phyloP scores from a whole-genome alignment of 2,113 vertebrate genomes.

The Gymnarchus niloticus region DNA sequence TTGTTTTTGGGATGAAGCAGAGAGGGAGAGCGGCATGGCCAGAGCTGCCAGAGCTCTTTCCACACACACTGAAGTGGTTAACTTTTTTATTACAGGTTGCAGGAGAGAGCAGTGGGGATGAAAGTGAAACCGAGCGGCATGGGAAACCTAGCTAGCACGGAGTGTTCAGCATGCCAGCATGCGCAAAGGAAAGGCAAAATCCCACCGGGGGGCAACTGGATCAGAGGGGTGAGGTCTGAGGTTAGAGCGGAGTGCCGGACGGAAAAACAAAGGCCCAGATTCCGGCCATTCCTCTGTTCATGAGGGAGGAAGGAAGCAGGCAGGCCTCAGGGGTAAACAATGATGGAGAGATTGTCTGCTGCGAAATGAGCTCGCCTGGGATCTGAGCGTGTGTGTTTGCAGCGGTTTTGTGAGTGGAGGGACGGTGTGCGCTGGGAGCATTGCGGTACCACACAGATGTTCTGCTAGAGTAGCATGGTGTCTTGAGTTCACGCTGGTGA shows the following conservation, averaged over 20 bases:
- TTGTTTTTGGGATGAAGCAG: neutral
- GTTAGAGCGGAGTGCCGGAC: neutral
- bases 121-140: neutral
- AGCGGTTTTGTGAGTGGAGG: neutral
- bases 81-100: neutral
- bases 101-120: neutral
- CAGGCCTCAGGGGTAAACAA: neutral
- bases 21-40: neutral
- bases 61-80: neutral
- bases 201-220: neutral
- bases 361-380: neutral
- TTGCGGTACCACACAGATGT: neutral
- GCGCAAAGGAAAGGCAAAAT: neutral
- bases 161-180: neutral
- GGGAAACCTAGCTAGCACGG: neutral
- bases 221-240: neutral
- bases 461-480: neutral
- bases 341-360: neutral
- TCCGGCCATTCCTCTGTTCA: constrained; percentile 3
- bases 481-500: no score
- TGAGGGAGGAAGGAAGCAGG: constrained; percentile 16
- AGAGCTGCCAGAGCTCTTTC: neutral
- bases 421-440: neutral
- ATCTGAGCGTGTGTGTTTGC: neutral
- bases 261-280: neutral